Evolutionary conservation across 1,140 invertebrate genomes (phyloP).

Genomic region (Drosophila rufa): DNA sequence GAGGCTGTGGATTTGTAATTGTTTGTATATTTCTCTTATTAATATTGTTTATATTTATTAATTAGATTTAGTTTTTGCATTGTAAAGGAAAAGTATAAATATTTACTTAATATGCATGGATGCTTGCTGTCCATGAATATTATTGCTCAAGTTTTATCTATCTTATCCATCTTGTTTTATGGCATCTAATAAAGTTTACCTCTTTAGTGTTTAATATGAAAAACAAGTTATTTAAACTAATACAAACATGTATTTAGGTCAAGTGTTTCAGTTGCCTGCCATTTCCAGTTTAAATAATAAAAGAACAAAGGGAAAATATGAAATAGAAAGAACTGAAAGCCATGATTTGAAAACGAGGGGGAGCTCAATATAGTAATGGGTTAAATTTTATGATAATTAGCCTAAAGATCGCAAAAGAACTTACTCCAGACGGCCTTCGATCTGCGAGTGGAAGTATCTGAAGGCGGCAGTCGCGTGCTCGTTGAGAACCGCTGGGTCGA

Average conservation of each 20-base stretch:
- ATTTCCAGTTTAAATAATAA: background rate
- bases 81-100: background rate
- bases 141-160: background rate
- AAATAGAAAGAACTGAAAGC: background rate
- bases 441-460: constrained; percentile 94
- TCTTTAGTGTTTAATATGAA: background rate
- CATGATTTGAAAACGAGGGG: background rate
- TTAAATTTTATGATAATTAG: background rate
- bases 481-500: constrained; percentile 93
- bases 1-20: constrained; percentile 86
- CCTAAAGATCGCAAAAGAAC: constrained; percentile 37
- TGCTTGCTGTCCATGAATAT: background rate
- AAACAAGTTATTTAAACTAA: background rate
- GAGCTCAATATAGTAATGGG: background rate
- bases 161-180: too few species aligned
- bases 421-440: constrained; percentile 92
- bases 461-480: constrained; percentile 95
- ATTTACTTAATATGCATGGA: background rate
- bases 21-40: too few species aligned
- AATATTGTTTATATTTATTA: too few species aligned
- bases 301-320: background rate
- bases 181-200: background rate
- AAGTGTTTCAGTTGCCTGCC: background rate
- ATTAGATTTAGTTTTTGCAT: too few species aligned
- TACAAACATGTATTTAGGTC: constrained; percentile 1